phyloP scores from a whole-genome alignment of 2,113 vertebrate species.

The Microcebus tavaratra region DNA sequence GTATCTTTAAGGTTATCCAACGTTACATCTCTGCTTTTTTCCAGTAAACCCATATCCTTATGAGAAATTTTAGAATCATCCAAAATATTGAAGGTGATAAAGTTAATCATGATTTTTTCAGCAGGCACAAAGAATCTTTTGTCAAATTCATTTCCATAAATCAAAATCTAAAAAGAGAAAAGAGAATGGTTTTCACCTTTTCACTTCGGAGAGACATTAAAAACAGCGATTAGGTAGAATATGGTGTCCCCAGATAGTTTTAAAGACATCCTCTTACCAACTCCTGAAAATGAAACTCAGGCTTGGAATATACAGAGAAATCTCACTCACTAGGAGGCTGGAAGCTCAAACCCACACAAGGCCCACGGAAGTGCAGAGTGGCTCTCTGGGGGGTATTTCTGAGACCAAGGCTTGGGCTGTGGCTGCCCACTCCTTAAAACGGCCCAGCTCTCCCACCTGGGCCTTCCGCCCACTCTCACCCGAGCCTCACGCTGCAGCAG shows the following conservation, averaged over 20 bases:
- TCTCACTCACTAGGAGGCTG: not conserved
- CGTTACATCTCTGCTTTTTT: not conserved
- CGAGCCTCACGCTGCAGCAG: not conserved
- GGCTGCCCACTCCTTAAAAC: not conserved
- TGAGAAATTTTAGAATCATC: slow-evolving; percentile 71
- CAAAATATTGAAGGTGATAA: slow-evolving; percentile 75
- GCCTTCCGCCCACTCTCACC: not conserved
- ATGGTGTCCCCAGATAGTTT: slow-evolving; percentile 24
- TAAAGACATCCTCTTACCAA: slow-evolving; percentile 22
- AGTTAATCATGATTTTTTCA: slow-evolving; percentile 81
- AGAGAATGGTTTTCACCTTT: slow-evolving; percentile 59
- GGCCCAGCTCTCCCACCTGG: not conserved
- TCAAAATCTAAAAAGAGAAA: slow-evolving; percentile 82
- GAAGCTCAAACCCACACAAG: not conserved
- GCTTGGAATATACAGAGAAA: not conserved
- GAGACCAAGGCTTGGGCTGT: not conserved
- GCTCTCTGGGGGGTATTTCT: not conserved
- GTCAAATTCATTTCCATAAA: slow-evolving; percentile 79
- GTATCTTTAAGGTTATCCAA: not conserved
- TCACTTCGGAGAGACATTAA: slow-evolving; percentile 24
- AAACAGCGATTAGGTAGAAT: slow-evolving; percentile 23
- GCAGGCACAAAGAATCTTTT: slow-evolving; percentile 79
- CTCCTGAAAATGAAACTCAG: not conserved
- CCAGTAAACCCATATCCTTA: not conserved
- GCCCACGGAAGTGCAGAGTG: not conserved